Conservation (phyloP, 53 echinoderm and acorn worm genomes). For the Holothuria scabra region DNA sequence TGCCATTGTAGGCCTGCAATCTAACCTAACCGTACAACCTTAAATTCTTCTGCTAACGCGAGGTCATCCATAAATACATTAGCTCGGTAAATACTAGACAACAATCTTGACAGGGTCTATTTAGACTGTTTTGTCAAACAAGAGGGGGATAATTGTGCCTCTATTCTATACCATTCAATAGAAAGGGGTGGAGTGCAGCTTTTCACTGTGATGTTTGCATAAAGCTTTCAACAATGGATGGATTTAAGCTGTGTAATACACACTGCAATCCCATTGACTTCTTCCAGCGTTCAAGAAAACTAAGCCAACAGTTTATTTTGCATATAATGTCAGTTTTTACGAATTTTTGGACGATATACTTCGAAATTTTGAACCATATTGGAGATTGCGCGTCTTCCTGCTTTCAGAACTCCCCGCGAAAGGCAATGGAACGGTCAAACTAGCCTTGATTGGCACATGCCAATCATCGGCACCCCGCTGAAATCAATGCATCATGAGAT, state of each 20-base stretch:
- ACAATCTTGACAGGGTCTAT: slow-evolving; percentile 70
- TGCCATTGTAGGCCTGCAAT: no score
- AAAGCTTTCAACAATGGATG: slow-evolving; percentile 3
- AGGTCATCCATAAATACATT: slow-evolving; percentile 67
- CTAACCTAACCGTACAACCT: background rate
- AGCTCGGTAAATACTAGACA: slow-evolving; percentile 56
- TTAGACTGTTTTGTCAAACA: slow-evolving; percentile 76
- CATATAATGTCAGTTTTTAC: background rate
- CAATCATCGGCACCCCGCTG: slow-evolving; percentile 36
- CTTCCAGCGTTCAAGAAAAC: no score
- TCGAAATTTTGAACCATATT: background rate
- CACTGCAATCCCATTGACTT: slow-evolving; percentile 25
- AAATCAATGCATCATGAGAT: slow-evolving; percentile 33
- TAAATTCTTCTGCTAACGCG: slow-evolving; percentile 47
- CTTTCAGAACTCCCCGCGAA: background rate
- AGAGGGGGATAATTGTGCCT: slow-evolving; percentile 70
- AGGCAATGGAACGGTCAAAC: slow-evolving; percentile 31
- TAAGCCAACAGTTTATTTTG: background rate
- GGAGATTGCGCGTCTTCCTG: background rate
- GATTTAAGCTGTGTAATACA: slow-evolving; percentile 19
- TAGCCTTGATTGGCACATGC: slow-evolving; percentile 23
- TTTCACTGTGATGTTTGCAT: slow-evolving; percentile 33
- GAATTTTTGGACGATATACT: background rate
- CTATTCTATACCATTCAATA: slow-evolving; percentile 48
- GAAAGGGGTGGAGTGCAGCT: slow-evolving; percentile 40